Evolutionary conservation across 1,140 invertebrate species (phyloP), one percentile per base, ranked within the genome.

Genomic region (Drosophila varians): DNA sequence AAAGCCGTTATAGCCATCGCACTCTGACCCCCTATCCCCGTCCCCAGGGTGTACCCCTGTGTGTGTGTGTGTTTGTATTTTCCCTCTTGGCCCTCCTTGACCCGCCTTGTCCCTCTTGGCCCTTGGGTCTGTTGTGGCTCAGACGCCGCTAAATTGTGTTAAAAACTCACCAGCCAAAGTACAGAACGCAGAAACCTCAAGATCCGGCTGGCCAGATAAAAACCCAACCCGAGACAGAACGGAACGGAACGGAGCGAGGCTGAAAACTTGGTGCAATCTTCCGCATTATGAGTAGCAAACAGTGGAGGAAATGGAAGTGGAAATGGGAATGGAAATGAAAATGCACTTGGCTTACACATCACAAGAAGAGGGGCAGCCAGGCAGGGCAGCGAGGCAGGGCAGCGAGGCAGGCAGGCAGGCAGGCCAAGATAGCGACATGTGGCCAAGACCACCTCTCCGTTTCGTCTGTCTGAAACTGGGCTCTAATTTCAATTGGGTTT

Each of bases 401-500:
- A 1, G 12, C 7, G 55, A 26, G 42, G 40, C 23, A 65, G 48
- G 34, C 55, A 18, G 18, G 34, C 31, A 47, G 16, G 58, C 18
- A 42, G 21, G 36, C 38, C 42, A 49, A 45, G 11, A 40, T 61
- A 66, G 66, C 80, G 80, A 86, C 80, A 84, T 84, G 82, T 86
- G 80, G 80, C 72, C 58, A 64, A 52, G 65, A 51, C 52, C 66
- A 47, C 46, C 60, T 47, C 40, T 26, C 11, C 23, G 43, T 23
- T 25, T 21, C 28, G 42, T 64, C 36, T 19, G 53, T 16, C 40
- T 38, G 52, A 31, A 46, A 47, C 49, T 68, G 64, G 71, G 77
- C 82, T 86, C 82, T 86, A 86, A 86, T 86, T 86, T 86, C 82
- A 86, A 86, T 86, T 86, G 82, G 82, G 82, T 86, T 87, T 80